phyloP scores from a whole-genome alignment of 1,140 invertebrate genomes.

The Rhopalosiphum maidis region DNA sequence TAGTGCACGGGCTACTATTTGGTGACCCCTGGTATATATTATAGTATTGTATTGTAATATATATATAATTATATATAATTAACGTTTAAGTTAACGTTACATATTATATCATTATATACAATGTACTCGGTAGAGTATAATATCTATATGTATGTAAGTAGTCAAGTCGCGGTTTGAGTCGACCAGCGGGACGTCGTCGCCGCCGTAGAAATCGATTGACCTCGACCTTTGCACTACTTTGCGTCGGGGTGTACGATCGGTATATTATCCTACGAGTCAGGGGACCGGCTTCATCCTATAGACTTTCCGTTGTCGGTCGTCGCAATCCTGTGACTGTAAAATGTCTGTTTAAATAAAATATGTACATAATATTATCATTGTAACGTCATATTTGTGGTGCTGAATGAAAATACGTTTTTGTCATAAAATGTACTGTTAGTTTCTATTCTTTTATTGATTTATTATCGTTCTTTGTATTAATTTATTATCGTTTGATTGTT shows the following conservation, averaged over 20 bases:
- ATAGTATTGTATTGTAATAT: not conserved
- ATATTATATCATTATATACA: not conserved
- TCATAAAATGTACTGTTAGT: conserved; percentile 15
- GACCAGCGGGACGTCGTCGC: not conserved
- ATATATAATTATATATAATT: not conserved
- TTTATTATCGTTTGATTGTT: not conserved
- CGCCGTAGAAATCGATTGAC: not conserved
- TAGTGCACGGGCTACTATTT: too few species aligned
- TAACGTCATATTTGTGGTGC: conserved; percentile 12
- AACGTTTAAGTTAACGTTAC: not conserved
- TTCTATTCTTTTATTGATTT: conserved; percentile 15
- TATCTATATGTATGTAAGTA: not conserved
- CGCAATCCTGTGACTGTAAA: not conserved
- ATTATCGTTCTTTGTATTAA: not conserved
- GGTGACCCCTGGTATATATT: not conserved
- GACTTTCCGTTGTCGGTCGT: not conserved
- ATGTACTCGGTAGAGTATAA: not conserved
- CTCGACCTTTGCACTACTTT: conserved; percentile 8
- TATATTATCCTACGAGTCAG: not conserved
- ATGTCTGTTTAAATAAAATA: not conserved
- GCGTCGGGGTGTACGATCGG: not conserved
- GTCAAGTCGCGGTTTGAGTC: not conserved
- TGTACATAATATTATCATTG: not conserved
- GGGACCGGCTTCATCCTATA: not conserved
- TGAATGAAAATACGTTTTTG: conserved; percentile 11